Percentiles rank a stretch among this genome's conserved stretches.
These are phyloP conservation scores for Steinernema hermaphroditum DNA, from an alignment of 2,888 invertebrate genomes.

Conservation along the genomic window DNA sequence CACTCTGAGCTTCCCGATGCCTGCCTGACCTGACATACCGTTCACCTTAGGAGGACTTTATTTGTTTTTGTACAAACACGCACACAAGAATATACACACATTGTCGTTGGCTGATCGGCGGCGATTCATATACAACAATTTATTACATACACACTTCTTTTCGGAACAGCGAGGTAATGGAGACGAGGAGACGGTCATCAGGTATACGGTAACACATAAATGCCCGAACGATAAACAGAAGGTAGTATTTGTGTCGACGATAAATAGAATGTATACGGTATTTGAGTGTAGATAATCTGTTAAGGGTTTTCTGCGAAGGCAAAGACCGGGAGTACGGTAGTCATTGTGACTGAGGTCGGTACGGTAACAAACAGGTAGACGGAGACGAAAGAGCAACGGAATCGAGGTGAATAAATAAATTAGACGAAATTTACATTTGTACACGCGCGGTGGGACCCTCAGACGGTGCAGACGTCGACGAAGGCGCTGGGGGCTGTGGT, in stretches of 20 bases:
- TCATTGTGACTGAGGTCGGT: background rate
- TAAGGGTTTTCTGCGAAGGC: background rate
- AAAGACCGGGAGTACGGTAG: background rate
- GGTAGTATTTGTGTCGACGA: background rate
- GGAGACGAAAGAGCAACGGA: slow-evolving; percentile 6
- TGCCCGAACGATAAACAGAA: slow-evolving; percentile 25
- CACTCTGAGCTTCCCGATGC: too few relatives aligned
- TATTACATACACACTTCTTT: background rate
- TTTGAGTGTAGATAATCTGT: slow-evolving; percentile 14
- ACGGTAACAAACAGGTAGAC: background rate
- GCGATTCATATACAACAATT: slow-evolving; percentile 4
- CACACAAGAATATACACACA: slow-evolving; percentile 17
- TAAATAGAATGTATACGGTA: slow-evolving; percentile 24
- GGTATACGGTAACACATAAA: background rate
- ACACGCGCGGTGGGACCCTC: background rate
- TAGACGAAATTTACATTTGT: background rate
- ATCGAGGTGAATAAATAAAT: slow-evolving; percentile 28
- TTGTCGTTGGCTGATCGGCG: background rate
- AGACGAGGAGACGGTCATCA: background rate
- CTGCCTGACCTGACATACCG: too few relatives aligned
- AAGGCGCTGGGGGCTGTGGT: slow-evolving; percentile 14
- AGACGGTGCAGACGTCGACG: slow-evolving; percentile 24
- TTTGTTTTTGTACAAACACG: slow-evolving; percentile 14
- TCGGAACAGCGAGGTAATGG: slow-evolving; percentile 9
- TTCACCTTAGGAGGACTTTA: background rate